phyloP scores from a whole-genome alignment of 2,113 vertebrate genomes.

The Phoxinus phoxinus region DNA sequence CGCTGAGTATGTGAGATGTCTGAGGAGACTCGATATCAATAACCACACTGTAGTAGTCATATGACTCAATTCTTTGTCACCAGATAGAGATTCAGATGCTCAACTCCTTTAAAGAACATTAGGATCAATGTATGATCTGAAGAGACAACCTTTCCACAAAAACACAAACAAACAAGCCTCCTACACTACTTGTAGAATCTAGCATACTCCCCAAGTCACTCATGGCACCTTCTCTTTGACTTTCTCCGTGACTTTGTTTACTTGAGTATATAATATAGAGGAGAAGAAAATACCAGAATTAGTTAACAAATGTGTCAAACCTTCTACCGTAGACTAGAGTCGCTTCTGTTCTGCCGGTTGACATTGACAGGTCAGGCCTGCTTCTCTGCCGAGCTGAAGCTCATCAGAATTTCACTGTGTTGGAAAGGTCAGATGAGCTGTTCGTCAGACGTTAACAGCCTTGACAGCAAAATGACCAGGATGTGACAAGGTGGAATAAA shows the following conservation, averaged over 20 bases:
- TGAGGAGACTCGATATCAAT: conserved; percentile 72
- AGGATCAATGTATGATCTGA: conserved; percentile 62
- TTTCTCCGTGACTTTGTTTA: too few relatives aligned
- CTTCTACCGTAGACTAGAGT: conserved; percentile 12
- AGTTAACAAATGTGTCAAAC: conserved; percentile 30
- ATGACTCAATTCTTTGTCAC: conserved; percentile 70
- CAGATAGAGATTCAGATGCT: conserved; percentile 65
- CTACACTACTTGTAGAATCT: conserved; percentile 16
- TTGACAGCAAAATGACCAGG: conserved; percentile 42
- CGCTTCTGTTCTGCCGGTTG: conserved; percentile 26
- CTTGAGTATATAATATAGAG: not conserved
- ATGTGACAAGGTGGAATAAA: conserved; percentile 45
- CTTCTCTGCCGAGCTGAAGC: conserved; percentile 39
- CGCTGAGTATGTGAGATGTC: conserved; percentile 61
- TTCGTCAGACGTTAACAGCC: conserved; percentile 45
- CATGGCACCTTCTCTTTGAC: not conserved
- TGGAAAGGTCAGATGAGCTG: conserved; percentile 48
- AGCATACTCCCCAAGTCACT: not conserved
- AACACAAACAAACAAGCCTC: conserved; percentile 41
- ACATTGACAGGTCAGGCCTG: conserved; percentile 28
- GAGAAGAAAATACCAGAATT: not conserved
- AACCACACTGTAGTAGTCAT: conserved; percentile 58
- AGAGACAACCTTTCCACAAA: conserved; percentile 69
- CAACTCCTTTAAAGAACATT: conserved; percentile 66
- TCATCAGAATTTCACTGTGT: conserved; percentile 43